A percentile compares a stretch with the other conserved stretches of the same genome.
Evolutionary conservation across 1,140 invertebrate species (phyloP).

Genomic region (Druon quercuslanigerum): DNA sequence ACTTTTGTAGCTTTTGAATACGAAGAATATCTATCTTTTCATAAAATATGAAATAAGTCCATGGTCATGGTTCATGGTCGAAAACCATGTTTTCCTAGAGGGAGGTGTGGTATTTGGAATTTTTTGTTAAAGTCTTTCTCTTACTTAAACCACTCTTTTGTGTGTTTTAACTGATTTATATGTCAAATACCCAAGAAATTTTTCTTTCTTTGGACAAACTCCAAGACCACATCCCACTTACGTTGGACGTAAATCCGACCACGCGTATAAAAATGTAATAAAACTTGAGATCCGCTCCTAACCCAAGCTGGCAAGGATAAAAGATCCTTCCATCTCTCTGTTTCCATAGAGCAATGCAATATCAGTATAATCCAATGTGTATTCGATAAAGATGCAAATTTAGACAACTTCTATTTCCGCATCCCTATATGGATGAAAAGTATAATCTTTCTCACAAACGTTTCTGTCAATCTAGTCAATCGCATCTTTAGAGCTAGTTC

Average conservation of each 20-base stretch:
- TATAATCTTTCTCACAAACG: conserved; percentile 1
- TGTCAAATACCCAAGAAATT: background rate
- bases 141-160: background rate
- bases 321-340: conserved; percentile 3
- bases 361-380: conserved; percentile 37
- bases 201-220: background rate
- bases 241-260: conserved; percentile 7
- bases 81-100: too few species aligned
- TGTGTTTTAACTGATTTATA: background rate
- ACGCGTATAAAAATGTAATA: conserved; percentile 18
- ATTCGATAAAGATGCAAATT: conserved; percentile 49
- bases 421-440: background rate
- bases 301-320: background rate
- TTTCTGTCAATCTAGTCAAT: background rate
- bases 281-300: background rate
- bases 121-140: too few species aligned
- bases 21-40: too few species aligned
- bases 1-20: too few species aligned
- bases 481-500: too few species aligned
- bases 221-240: background rate
- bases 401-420: background rate
- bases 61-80: too few species aligned
- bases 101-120: too few species aligned
- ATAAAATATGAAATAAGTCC: too few species aligned
- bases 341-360: conserved; percentile 8